A percentile compares a stretch with the other conserved stretches of the same genome.
phyloP scores from a whole-genome alignment of 2,888 invertebrate species.

The Melieria omissa region DNA sequence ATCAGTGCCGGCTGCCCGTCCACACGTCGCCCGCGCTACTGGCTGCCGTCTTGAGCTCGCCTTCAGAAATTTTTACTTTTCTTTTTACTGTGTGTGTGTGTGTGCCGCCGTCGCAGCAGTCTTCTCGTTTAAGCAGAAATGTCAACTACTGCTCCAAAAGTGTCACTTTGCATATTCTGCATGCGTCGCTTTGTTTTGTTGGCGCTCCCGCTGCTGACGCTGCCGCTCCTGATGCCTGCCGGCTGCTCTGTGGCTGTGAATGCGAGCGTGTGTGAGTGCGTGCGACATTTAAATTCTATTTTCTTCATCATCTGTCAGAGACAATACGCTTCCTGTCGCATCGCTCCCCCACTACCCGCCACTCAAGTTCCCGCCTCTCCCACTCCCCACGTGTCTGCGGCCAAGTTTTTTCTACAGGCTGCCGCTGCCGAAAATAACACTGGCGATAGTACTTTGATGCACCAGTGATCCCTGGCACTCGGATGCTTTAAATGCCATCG shows the following conservation, averaged over 20 bases:
- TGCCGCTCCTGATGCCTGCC: background rate
- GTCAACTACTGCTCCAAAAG: conserved; percentile 41
- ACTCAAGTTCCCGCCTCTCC: background rate
- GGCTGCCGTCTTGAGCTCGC: background rate
- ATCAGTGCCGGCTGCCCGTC: too few species aligned
- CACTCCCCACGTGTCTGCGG: background rate
- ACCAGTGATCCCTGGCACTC: too few species aligned
- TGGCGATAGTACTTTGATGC: too few species aligned
- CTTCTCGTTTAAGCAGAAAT: conserved; percentile 36
- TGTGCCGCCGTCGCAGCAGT: background rate
- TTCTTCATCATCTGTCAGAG: conserved; percentile 42
- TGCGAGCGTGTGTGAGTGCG: background rate
- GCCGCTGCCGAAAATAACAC: too few species aligned
- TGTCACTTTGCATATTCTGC: conserved; percentile 36
- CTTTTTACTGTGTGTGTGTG: background rate
- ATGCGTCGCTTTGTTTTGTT: background rate
- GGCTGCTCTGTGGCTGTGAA: background rate
- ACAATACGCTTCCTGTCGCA: conserved; percentile 35
- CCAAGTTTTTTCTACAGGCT: too few species aligned
- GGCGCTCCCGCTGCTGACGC: background rate
- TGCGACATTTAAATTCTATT: conserved; percentile 41
- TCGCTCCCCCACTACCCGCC: conserved; percentile 6
- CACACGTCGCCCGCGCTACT: too few species aligned
- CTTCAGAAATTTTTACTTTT: background rate
- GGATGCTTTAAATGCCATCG: too few species aligned